These are phyloP conservation scores for Slavum lentiscoides DNA, from an alignment of 2,888 invertebrate species.

Conservation along the genomic window DNA sequence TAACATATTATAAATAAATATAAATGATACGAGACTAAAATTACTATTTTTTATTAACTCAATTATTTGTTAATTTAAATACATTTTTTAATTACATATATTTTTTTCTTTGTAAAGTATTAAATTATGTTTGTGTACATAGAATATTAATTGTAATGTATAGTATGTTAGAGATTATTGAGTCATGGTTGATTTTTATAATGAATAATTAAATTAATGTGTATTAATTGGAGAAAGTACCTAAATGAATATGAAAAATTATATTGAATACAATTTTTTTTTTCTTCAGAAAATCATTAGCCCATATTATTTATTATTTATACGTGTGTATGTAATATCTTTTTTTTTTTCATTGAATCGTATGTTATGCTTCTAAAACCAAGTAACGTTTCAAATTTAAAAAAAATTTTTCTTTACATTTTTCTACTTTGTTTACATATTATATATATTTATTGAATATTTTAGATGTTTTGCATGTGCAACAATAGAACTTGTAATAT, in stretches of 20 bases:
- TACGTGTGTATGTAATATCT: not conserved
- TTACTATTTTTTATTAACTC: conserved; percentile 53
- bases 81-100: conserved; percentile 47
- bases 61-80: conserved; percentile 52
- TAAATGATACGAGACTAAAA: conserved; percentile 53
- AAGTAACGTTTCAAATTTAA: not conserved
- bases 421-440: conserved; percentile 33
- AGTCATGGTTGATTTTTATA: conserved; percentile 51
- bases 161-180: conserved; percentile 46
- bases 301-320: conserved; percentile 16
- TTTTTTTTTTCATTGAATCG: not conserved
- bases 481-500: conserved; percentile 8
- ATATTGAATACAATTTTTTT: conserved; percentile 4
- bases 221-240: conserved; percentile 16
- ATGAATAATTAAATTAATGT: conserved; percentile 32
- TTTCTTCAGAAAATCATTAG: conserved; percentile 21
- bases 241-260: conserved; percentile 32
- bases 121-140: conserved; percentile 51
- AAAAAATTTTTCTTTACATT: conserved; percentile 2
- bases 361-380: conserved; percentile 26
- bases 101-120: conserved; percentile 51
- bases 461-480: conserved; percentile 25
- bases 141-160: conserved; percentile 49
- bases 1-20: conserved; percentile 53
- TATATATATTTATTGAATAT: conserved; percentile 11